Conservation (phyloP, 2,888 invertebrate species). For the Melipona bicolor region DNA sequence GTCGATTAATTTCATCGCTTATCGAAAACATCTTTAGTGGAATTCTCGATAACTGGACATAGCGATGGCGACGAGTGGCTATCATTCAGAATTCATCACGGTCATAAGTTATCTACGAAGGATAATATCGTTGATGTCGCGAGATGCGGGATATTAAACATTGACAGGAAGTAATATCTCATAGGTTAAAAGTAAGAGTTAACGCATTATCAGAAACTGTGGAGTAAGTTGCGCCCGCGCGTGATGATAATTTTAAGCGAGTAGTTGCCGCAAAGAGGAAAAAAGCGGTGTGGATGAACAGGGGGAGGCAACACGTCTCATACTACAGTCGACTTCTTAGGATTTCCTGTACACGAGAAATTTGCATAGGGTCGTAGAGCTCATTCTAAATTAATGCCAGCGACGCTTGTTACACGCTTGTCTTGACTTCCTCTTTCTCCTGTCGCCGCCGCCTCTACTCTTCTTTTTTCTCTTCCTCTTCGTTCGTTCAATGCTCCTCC, state of each 20-base stretch:
- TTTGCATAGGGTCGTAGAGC: constrained; percentile 73
- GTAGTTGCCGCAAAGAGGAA: constrained; percentile 16
- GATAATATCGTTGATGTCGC: constrained; percentile 18
- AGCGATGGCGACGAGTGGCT: neutral
- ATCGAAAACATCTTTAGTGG: constrained; percentile 2
- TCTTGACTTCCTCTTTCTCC: constrained; percentile 47
- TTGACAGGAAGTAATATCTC: constrained; percentile 32
- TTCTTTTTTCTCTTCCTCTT: constrained; percentile 21
- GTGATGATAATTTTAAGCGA: constrained; percentile 65
- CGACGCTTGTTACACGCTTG: constrained; percentile 76
- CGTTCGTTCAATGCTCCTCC: constrained; percentile 14
- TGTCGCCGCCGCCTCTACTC: neutral
- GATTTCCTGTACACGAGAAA: constrained; percentile 79
- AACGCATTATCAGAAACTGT: constrained; percentile 36
- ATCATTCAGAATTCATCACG: constrained; percentile 8
- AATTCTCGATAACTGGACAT: constrained; percentile 24
- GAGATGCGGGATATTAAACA: constrained; percentile 53
- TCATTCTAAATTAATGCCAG: constrained; percentile 77
- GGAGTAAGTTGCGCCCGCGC: constrained; percentile 19
- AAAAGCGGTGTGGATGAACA: constrained; percentile 28
- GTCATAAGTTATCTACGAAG: constrained; percentile 15
- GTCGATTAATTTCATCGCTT: constrained; percentile 24
- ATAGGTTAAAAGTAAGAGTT: constrained; percentile 30
- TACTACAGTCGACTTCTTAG: constrained; percentile 57
- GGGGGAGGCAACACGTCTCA: constrained; percentile 20